phyloP scores from a whole-genome alignment of 2,113 vertebrate species.

The Mormyrus iriodes region DNA sequence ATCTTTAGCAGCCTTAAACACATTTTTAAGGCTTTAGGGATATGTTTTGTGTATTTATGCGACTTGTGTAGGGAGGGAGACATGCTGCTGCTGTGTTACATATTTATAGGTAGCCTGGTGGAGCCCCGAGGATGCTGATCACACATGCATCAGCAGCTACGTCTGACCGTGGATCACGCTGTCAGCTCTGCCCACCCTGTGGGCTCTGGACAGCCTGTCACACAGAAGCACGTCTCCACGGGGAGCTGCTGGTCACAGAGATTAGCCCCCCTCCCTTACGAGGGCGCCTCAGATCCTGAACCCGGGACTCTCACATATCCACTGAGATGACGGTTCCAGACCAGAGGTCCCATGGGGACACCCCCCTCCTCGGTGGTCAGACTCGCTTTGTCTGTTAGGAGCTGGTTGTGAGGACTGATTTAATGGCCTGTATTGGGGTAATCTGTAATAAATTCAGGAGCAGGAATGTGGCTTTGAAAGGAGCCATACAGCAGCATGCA shows the following conservation, averaged over 20 bases:
- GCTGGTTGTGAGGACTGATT: neutral
- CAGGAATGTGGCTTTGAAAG: neutral
- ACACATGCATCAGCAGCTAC: neutral
- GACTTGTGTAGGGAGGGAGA: neutral
- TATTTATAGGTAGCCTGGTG: neutral
- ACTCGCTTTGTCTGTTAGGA: neutral
- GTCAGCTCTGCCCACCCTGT: neutral
- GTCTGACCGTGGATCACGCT: neutral
- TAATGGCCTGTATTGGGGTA: neutral
- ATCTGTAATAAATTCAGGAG: conserved; percentile 1
- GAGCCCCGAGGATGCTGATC: neutral
- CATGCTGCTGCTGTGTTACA: neutral
- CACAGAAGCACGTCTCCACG: neutral
- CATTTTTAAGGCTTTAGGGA: neutral
- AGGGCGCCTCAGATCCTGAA: neutral
- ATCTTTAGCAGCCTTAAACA: neutral
- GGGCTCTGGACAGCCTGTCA: conserved; percentile 9
- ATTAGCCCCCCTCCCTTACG: conserved; percentile 2
- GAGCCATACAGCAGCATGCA: neutral
- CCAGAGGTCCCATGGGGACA: neutral
- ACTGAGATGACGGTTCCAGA: neutral
- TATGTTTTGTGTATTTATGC: neutral
- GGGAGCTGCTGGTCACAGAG: conserved; percentile 12
- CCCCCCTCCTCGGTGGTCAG: neutral
- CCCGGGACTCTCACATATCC: neutral